Evolutionary conservation across 2,888 invertebrate species (phyloP).

Genomic region (Erynnis tages): DNA sequence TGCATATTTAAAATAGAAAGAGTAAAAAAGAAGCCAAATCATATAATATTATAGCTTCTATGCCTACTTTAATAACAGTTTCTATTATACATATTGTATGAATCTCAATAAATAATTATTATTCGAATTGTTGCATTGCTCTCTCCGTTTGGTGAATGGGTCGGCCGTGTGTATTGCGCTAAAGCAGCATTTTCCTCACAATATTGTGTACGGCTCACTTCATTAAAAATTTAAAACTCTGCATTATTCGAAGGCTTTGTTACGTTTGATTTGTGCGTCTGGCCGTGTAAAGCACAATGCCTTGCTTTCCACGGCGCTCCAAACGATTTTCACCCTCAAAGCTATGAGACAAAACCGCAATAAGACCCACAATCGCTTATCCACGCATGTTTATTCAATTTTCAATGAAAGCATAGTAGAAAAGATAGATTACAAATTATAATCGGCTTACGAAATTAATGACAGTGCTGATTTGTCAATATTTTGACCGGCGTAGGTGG

Average conservation of each 20-base stretch:
- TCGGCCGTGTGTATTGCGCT: constrained; percentile 27
- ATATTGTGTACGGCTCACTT: constrained; percentile 69
- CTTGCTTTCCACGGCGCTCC: constrained; percentile 39
- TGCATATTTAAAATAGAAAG: too few species aligned
- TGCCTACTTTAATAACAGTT: too few species aligned
- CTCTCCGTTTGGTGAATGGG: not conserved
- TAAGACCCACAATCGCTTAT: constrained; percentile 31
- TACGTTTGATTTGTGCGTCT: constrained; percentile 70
- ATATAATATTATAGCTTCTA: too few species aligned
- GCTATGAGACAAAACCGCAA: constrained; percentile 37
- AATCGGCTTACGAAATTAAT: constrained; percentile 41
- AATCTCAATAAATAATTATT: not conserved
- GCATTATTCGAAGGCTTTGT: constrained; percentile 70
- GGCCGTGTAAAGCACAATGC: constrained; percentile 61
- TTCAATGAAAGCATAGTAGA: constrained; percentile 49
- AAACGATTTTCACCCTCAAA: constrained; percentile 44
- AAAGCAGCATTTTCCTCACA: constrained; percentile 64
- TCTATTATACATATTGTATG: too few species aligned
- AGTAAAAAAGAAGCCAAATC: too few species aligned
- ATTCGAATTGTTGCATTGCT: not conserved
- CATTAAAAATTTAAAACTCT: constrained; percentile 75
- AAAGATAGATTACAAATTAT: constrained; percentile 48
- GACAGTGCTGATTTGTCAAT: constrained; percentile 54
- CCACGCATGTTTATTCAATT: constrained; percentile 50
- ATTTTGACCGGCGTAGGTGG: constrained; percentile 39